Percentiles rank a stretch among this genome's conserved stretches.
Conservation (phyloP, 2,888 invertebrate species). For the Tigriopus californicus region DNA sequence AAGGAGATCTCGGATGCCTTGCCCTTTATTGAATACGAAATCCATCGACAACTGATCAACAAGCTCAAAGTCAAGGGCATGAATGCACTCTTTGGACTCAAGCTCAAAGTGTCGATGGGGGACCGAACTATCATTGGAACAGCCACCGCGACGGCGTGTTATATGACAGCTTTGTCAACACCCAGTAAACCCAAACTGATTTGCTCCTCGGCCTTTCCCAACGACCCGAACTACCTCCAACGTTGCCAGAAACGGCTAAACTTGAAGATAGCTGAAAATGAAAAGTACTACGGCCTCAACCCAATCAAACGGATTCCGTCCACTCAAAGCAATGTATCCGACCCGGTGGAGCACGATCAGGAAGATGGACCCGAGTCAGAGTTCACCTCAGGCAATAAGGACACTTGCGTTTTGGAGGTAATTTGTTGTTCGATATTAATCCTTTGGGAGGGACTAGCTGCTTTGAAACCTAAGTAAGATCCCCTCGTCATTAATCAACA, state of each 20-base stretch:
- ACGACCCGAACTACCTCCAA: constrained; percentile 37
- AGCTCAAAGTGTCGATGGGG: constrained; percentile 58
- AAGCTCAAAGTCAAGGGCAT: constrained; percentile 67
- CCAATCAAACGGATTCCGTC: constrained; percentile 16
- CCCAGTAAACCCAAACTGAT: constrained; percentile 51
- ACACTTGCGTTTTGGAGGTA: constrained; percentile 58
- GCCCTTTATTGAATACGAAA: constrained; percentile 86
- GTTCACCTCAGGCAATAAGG: constrained; percentile 50
- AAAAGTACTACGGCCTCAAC: constrained; percentile 46
- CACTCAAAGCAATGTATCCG: constrained; percentile 27
- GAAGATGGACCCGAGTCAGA: constrained; percentile 37
- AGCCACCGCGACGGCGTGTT: constrained; percentile 70
- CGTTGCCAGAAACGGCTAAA: constrained; percentile 47
- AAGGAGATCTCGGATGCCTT: constrained; percentile 76
- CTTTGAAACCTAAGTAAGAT: not conserved
- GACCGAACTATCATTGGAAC: constrained; percentile 70
- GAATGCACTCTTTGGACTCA: constrained; percentile 74
- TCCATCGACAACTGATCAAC: constrained; percentile 72
- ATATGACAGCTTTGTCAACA: constrained; percentile 53
- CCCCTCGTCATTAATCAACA: not conserved
- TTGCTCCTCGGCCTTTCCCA: not conserved
- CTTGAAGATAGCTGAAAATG: constrained; percentile 49
- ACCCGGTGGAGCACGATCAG: constrained; percentile 47
- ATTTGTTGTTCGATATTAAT: constrained; percentile 7
- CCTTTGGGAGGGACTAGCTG: not conserved